Conservation (phyloP, 2,113 vertebrate species). For the Bolborhynchus lineola region DNA sequence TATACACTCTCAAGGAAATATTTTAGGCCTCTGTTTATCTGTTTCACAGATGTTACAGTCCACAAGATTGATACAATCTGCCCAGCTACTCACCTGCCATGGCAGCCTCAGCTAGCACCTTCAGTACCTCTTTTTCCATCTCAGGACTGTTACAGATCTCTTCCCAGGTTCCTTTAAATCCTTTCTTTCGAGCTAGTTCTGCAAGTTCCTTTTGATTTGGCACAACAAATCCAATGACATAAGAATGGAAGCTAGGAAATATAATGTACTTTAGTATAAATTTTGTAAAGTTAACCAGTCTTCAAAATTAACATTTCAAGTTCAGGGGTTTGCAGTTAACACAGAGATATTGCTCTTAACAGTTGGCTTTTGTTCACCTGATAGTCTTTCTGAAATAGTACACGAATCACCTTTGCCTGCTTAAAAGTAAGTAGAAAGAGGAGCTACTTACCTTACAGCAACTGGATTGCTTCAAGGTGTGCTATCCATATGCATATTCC, state of each 20-base stretch:
- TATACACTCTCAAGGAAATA: rapidly evolving
- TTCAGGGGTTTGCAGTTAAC: neutral
- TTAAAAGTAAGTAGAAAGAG: constrained; percentile 16
- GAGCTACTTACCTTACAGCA: constrained; percentile 60
- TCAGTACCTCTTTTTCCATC: constrained; percentile 90
- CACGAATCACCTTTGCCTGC: neutral
- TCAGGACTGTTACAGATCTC: constrained; percentile 86
- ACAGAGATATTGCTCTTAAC: constrained; percentile 25
- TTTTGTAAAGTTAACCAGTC: neutral
- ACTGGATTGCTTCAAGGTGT: constrained; percentile 46
- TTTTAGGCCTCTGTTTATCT: neutral
- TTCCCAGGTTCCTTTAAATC: constrained; percentile 81
- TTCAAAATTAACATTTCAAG: neutral
- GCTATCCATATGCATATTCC: constrained; percentile 63
- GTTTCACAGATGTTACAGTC: neutral
- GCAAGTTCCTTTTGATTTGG: constrained; percentile 93
- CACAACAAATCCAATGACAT: constrained; percentile 94
- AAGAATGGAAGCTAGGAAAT: constrained; percentile 87
- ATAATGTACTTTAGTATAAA: constrained; percentile 34
- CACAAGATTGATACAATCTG: neutral
- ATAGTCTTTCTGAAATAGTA: neutral
- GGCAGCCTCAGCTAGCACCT: constrained; percentile 84
- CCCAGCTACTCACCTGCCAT: constrained; percentile 76
- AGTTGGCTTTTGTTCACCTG: constrained; percentile 45
- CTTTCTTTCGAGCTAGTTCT: constrained; percentile 82